Conservation (phyloP, 2,888 invertebrate species). For the Cantharis flavilabris region DNA sequence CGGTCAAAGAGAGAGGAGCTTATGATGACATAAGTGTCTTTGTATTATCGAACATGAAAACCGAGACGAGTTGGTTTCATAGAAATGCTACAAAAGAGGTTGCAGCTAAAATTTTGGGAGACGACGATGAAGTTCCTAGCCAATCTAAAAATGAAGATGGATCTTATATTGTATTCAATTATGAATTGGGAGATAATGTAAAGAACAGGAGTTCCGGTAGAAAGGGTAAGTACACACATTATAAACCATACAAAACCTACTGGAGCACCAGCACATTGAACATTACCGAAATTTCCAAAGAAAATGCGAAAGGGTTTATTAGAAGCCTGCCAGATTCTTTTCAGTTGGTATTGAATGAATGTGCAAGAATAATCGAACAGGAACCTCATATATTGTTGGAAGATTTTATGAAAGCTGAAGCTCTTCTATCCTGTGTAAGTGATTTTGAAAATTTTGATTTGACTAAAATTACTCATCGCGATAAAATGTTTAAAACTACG, state of each 20-base stretch:
- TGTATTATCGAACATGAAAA: constrained; percentile 14
- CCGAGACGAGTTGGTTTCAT: constrained; percentile 10
- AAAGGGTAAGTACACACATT: constrained; percentile 34
- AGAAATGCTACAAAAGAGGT: constrained; percentile 2
- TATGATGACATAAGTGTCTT: constrained; percentile 36
- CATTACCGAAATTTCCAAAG: constrained; percentile 33
- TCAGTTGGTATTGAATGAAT: constrained; percentile 44
- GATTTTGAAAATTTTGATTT: neutral
- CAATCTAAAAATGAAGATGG: neutral
- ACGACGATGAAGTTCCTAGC: neutral
- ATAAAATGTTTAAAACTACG: constrained; percentile 8
- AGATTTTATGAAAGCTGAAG: constrained; percentile 39
- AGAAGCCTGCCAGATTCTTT: constrained; percentile 42
- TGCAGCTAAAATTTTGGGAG: neutral
- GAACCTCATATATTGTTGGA: constrained; percentile 8
- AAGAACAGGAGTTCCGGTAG: neutral
- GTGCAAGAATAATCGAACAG: constrained; percentile 46
- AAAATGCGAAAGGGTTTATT: constrained; percentile 38
- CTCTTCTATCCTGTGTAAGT: constrained; percentile 26
- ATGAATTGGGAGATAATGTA: neutral
- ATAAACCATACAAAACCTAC: constrained; percentile 45
- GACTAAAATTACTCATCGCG: neutral
- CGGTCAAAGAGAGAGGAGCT: constrained; percentile 41
- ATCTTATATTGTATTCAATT: neutral
- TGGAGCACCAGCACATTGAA: constrained; percentile 41